Base-by-base conservation (phyloP, 1,140 invertebrate genomes). In the Eulimnadia texana region DNA sequence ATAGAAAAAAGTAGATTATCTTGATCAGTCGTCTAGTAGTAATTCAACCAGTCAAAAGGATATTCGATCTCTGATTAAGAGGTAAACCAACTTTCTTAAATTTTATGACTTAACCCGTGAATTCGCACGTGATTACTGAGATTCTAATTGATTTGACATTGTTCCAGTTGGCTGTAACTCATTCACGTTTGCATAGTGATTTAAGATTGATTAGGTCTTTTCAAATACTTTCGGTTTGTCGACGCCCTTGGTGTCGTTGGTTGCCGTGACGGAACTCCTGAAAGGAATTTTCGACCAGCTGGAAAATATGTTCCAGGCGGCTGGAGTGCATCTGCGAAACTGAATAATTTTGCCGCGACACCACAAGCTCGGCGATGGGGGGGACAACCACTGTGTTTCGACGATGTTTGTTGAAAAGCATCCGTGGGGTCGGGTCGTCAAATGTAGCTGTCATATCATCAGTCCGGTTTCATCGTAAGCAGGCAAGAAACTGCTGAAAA, bases 371-470 rank as follows among this genome's bases (percentile, higher is more conserved):
- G 59, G 64, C n/a, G n/a, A n/a, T n/a, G 60, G 52, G 47, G 64
- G 63, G 3, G 25, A 16, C 11, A 60, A 64, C 11, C 50, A 64
- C 42, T 23, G 42, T 13, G 58, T 64, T 33, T 20, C 61, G 54
- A 56, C 56, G 16, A 25, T 65, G 20, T 16, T 65, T 3, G 60
- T 51, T 60, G 52, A 24, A 3, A 52, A 65, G 57, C 50, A 24
- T 16, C 58, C 63, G 47, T 61, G 63, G 51, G 33, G 64, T 6
- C 55, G 55, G n/a, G 63, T 65, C 29, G 55, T 65, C 1, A 65
- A 65, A 49, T 65, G 63, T 56, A 54, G 50, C 22, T 65, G 64
- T 29, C 63, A 65, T 52, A 27, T 58, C 3, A 65, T 65, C 54
- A 56, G 64, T 23, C 42, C 60, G 16, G 33, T 28, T 25, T 64